Conservation (phyloP, 1,140 invertebrate genomes). For the Penaeus indicus region DNA sequence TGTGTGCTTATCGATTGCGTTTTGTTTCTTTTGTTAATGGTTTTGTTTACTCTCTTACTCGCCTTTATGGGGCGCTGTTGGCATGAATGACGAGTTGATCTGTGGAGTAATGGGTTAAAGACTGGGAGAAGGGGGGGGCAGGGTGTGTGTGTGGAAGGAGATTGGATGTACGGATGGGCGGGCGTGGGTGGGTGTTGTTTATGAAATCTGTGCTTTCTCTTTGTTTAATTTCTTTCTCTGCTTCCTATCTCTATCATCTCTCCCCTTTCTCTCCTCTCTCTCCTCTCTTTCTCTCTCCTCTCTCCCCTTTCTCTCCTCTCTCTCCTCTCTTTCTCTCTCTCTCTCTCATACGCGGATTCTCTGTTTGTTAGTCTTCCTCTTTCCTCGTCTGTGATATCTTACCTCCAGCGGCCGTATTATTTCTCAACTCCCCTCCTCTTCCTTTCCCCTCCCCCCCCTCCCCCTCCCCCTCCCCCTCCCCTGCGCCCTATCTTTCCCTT, state of each 20-base stretch:
- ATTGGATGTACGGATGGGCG: too few species aligned
- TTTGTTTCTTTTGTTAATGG: too few species aligned
- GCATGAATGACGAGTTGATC: too few species aligned
- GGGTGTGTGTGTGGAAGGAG: too few species aligned
- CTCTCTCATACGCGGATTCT: conserved; percentile 27
- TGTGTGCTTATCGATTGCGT: too few species aligned
- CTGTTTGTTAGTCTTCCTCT: not conserved
- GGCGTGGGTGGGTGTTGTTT: not conserved
- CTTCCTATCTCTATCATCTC: not conserved
- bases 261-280: not conserved
- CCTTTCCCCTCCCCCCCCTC: not conserved
- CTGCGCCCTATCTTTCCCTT: conserved; percentile 8
- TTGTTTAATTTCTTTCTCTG: not conserved
- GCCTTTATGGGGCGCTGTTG: too few species aligned
- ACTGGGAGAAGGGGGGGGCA: too few species aligned
- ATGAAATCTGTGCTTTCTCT: not conserved
- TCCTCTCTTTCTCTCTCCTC: not conserved
- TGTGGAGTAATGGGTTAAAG: too few species aligned
- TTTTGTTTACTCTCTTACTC: too few species aligned
- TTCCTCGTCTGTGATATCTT: not conserved
- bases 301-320: conserved; percentile 12
- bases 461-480: not conserved
- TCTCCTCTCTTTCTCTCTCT: conserved; percentile 21
- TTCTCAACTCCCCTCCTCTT: not conserved
- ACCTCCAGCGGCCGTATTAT: not conserved